Evolutionary conservation across 2,797 vertebrate genomes (phyloP), one percentile per base, ranked within the genome.

Genomic region (Gobionotothen gibberifrons): DNA sequence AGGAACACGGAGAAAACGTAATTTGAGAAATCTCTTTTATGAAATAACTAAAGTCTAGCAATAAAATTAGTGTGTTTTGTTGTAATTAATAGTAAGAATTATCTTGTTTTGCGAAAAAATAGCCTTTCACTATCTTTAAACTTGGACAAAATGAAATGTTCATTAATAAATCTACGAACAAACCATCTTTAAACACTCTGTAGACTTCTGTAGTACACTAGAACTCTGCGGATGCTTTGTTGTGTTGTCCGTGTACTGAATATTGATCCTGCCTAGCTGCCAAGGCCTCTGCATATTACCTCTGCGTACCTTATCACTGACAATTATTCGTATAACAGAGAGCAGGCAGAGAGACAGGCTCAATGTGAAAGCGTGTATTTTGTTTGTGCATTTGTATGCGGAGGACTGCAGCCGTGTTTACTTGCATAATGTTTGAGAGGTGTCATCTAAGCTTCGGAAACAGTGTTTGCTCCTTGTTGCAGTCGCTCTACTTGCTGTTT

Each of bases 401-500:
- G 49, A 43, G 43, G 9, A 29, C 76, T 14, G 74, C 67, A 26
- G 60, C 49, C 1, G n/a, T 86, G 76, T 86, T 88, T 87, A 54
- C 81, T 72, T 8, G 51, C 60, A 68, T 63, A 87, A 78, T 85
- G 85, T 87, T 79, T 82, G 82, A 51, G 47, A 15, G 71, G 57
- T 60, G 75, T 74, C 76, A 65, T 64, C 67, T 19, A 29, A 78
- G 80, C 52, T 66, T 78, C 46, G 55, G 68, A 76, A 73, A 81
- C 64, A 0, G 53, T 80, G 73, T 72, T 87, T 81, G 74, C 80
- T 73, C 60, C 66, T 65, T 21, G 71, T 79, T 64, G 63, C 69
- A 70, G 62, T 42, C 10, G 8, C 29, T 57, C 69, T 69, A 16
- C 72, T 40, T 14, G 15, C 13, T 69, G 76, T 77, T 79, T 59